Conservation (phyloP, 1,140 invertebrate species). For the Camponotus floridanus region DNA sequence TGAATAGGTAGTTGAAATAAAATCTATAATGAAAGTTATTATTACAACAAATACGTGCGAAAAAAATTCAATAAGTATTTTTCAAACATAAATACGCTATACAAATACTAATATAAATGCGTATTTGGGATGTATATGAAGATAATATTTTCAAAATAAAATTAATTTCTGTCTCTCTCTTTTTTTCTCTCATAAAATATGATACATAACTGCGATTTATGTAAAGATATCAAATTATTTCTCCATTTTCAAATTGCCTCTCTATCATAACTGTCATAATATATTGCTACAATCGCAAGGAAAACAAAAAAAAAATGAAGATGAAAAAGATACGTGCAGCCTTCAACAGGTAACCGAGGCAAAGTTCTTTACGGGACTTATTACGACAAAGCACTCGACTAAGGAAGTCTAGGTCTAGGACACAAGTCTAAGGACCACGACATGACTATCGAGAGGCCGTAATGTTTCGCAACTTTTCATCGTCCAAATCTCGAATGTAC, state of each 20-base stretch:
- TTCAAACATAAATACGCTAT: no score
- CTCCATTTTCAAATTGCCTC: not conserved
- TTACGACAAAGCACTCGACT: constrained; percentile 15
- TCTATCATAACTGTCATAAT: not conserved
- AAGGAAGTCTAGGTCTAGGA: constrained; percentile 83
- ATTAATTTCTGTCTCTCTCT: not conserved
- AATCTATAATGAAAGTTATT: not conserved
- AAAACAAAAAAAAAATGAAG: not conserved
- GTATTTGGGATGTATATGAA: not conserved
- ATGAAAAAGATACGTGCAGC: not conserved
- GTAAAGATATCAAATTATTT: not conserved
- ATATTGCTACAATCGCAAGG: not conserved
- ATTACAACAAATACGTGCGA: not conserved
- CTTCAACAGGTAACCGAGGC: not conserved
- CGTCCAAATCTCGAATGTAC: constrained; percentile 61
- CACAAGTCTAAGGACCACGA: constrained; percentile 61
- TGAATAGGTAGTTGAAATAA: not conserved
- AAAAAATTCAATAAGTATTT: not conserved
- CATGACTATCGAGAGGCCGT: constrained; percentile 29
- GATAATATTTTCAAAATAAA: not conserved
- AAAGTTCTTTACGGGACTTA: not conserved
- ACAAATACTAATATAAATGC: not conserved
- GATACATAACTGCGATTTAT: not conserved
- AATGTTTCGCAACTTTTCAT: constrained; percentile 66
- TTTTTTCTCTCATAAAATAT: not conserved